Conservation (phyloP, 2,113 vertebrate species). For the Sporophila hypoxantha region DNA sequence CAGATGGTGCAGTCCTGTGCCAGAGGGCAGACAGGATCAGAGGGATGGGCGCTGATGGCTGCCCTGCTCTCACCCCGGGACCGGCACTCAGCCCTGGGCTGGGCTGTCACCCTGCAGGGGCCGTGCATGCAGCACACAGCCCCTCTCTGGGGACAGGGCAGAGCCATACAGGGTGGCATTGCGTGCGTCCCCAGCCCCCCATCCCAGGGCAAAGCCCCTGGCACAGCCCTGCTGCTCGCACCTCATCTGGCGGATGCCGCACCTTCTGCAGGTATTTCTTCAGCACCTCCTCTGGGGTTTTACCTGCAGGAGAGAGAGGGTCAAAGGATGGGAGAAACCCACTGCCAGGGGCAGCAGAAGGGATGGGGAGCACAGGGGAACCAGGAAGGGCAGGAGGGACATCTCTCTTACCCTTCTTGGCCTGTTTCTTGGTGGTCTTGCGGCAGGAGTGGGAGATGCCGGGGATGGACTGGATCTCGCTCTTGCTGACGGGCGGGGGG, state of each 20-base stretch:
- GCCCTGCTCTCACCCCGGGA: not conserved
- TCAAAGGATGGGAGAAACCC: not conserved
- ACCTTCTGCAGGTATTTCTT: conserved; percentile 92
- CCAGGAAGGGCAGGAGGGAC: not conserved
- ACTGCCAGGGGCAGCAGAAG: not conserved
- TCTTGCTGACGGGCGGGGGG: conserved; percentile 89
- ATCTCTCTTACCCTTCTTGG: conserved; percentile 82
- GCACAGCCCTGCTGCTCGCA: not conserved
- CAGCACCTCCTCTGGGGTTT: conserved; percentile 88
- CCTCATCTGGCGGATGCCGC: conserved; percentile 86
- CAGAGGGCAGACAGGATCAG: not conserved
- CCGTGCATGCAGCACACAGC: fast-evolving
- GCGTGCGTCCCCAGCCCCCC: fast-evolving
- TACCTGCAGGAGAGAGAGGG: conserved; percentile 57
- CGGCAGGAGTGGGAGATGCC: conserved; percentile 87
- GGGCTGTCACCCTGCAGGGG: fast-evolving
- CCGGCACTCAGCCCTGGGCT: not conserved
- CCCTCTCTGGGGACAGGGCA: not conserved
- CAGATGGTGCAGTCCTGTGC: conserved; percentile 91
- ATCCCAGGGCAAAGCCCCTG: not conserved
- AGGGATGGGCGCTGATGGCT: fast-evolving
- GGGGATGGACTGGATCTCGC: conserved; percentile 88
- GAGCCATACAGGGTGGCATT: fast-evolving
- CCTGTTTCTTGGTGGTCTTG: conserved; percentile 93
- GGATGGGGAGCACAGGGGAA: no score